Conservation (phyloP, 2,888 invertebrate species). For the Drosophila ustulata region DNA sequence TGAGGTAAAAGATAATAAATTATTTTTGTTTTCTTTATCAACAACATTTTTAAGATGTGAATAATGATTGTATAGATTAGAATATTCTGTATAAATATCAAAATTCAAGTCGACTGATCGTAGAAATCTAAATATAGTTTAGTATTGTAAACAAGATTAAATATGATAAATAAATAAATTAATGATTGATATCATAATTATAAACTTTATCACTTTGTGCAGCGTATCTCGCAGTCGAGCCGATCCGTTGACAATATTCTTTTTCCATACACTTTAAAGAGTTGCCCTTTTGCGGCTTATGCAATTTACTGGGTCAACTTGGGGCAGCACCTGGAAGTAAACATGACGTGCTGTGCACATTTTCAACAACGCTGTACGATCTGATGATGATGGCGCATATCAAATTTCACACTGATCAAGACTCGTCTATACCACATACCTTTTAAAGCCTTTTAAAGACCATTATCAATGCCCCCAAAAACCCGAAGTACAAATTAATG, state of each 20-base stretch:
- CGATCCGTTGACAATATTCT: neutral
- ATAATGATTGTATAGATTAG: too few species aligned
- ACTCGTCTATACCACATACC: conserved; percentile 62
- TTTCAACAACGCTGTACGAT: conserved; percentile 60
- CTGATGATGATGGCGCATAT: conserved; percentile 53
- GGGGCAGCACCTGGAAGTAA: conserved; percentile 13
- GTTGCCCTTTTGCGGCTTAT: conserved; percentile 63
- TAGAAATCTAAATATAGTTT: too few species aligned
- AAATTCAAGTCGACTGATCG: too few species aligned
- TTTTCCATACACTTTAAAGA: conserved; percentile 40
- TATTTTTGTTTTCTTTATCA: too few species aligned
- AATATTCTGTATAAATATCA: too few species aligned
- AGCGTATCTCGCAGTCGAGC: too few species aligned
- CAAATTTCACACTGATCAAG: conserved; percentile 59
- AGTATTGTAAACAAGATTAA: too few species aligned
- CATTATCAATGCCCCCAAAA: conserved; percentile 56
- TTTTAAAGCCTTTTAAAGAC: conserved; percentile 73
- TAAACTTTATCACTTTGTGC: too few species aligned
- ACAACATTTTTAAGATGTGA: too few species aligned
- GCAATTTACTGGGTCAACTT: conserved; percentile 60
- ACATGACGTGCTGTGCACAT: conserved; percentile 67
- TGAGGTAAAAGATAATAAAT: too few species aligned
- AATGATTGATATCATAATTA: too few species aligned
- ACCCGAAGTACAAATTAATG: conserved; percentile 60
- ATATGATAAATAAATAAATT: too few species aligned